These are phyloP conservation scores for Pomatostomus ruficeps DNA, from an alignment of 2,113 vertebrate species.

Conservation along the genomic window DNA sequence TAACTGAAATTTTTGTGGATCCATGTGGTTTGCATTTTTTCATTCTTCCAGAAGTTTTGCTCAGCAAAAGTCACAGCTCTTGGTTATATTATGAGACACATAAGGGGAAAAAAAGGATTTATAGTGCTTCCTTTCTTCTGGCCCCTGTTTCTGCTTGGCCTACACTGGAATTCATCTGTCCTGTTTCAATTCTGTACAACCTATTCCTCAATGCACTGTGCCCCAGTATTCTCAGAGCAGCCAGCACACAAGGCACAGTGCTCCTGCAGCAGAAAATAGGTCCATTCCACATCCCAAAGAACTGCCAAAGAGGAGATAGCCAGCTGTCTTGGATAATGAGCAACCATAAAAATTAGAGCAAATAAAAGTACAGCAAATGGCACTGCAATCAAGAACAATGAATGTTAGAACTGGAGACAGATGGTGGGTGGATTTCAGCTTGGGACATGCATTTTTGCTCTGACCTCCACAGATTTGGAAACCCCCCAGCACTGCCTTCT, in stretches of 20 bases:
- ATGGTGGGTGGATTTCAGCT: slow-evolving; percentile 7
- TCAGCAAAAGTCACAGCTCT: background rate
- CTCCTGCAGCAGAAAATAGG: background rate
- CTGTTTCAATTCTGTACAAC: background rate
- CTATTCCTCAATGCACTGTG: background rate
- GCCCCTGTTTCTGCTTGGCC: background rate
- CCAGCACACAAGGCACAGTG: background rate
- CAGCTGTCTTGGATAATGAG: background rate
- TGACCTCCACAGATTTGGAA: background rate
- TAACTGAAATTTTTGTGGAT: background rate
- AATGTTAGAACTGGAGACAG: background rate
- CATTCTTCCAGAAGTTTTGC: background rate
- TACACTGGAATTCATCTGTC: background rate
- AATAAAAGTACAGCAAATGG: slow-evolving; percentile 10
- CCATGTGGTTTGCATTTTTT: background rate
- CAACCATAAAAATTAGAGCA: background rate
- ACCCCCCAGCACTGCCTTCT: background rate
- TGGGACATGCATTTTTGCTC: background rate
- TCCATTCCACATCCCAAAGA: background rate
- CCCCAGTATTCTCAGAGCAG: background rate
- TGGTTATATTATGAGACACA: background rate
- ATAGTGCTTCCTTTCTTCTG: background rate
- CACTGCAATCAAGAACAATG: slow-evolving; percentile 24
- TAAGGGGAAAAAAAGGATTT: background rate
- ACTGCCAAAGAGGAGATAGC: slow-evolving; percentile 23